Evolutionary conservation across 2,113 vertebrate species (phyloP).

Genomic region (Crotalus horridus): DNA sequence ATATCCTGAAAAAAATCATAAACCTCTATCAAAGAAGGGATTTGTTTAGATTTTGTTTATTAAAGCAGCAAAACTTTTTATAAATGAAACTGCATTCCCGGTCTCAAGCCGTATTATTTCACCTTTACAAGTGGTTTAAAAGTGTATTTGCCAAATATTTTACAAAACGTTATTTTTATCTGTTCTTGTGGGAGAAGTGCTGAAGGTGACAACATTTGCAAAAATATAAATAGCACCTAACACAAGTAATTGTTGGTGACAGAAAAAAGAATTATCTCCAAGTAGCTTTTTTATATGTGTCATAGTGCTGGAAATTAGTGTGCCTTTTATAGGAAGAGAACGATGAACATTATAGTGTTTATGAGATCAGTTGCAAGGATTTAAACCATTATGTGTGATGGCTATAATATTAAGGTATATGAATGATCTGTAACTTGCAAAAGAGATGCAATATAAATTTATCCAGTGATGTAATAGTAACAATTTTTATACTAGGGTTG

Average conservation of each 20-base stretch:
- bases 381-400: constrained; percentile 22
- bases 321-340: not conserved
- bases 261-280: constrained; percentile 33
- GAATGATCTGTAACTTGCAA: not conserved
- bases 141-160: constrained; percentile 15
- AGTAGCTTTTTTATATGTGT: constrained; percentile 1
- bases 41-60: not conserved
- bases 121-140: constrained; percentile 27
- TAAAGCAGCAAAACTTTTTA: not conserved
- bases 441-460: not conserved
- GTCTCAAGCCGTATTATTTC: not conserved
- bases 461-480: not conserved
- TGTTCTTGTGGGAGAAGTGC: constrained; percentile 42
- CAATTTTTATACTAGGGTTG: not conserved
- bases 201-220: constrained; percentile 32
- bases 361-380: constrained; percentile 16
- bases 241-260: constrained; percentile 39
- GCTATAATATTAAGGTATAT: not conserved
- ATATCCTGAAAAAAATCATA: not conserved
- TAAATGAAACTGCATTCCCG: not conserved
- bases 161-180: constrained; percentile 24
- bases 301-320: constrained; percentile 18
- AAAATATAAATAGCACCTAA: constrained; percentile 39
- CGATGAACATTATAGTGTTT: constrained; percentile 10
- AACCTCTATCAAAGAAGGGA: not conserved